Base-by-base conservation (phyloP, 2,888 invertebrate species). In the Cryptus armator region DNA sequence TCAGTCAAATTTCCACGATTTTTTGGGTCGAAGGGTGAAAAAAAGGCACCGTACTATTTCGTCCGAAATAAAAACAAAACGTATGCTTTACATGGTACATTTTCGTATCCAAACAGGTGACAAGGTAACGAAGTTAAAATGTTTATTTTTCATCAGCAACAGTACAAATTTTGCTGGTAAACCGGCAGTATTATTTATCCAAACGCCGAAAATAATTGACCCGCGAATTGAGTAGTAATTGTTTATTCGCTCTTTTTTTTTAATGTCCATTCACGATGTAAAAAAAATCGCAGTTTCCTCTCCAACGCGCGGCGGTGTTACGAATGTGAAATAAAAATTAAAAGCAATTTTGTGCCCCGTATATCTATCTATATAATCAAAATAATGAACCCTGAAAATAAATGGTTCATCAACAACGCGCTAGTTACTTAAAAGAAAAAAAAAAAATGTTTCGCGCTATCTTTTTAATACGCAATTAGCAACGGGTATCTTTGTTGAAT, bases 391-490 rank as follows among this genome's bases (percentile, higher is more conserved):
- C 14, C 43, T 43, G 9, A 43, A 66, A 66, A 66, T 43, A 43
- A 14, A 43, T 16, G 43, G n/a, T 66, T 66, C 37, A 43, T 43
- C 66, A 66, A 37, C 66, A 43, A 66, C 43, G 16, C 43, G 16
- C 37, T 43, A 16, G 43, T 43, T 16, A 3, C 9, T 66, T 16
- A 5, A 16, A 16, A 16, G 16, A 66, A 64, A 37, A 10, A 37
- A 66, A 66, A 32, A 43, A n/a, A 53, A 71, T 71, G 16, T 71
- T 71, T 71, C 56, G 53, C 37, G 32, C 53, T 32, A 51, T 19
- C 43, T 71, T 19, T 59, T 77, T 68, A 68, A 77, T 46, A 2
- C 43, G 77, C 77, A 77, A 77, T 77, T 77, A 77, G 56, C 19
- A 24, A 56, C 37, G 6, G n/a, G 67, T 43, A 67, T 77, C 56